Conservation (phyloP, 37 sponge, comb jelly and placozoan species). For the Oopsacas minuta region DNA sequence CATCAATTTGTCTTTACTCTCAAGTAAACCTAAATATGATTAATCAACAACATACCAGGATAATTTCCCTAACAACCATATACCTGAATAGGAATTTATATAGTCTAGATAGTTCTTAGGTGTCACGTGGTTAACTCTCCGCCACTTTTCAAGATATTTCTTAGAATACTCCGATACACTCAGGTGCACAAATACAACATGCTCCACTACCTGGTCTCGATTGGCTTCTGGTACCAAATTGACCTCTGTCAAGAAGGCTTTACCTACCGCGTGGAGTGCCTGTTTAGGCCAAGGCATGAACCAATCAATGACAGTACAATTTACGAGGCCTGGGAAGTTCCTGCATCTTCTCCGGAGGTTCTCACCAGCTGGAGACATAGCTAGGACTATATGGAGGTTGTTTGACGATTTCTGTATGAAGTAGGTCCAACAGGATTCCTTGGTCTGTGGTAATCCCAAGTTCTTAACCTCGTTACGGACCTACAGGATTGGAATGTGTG, state of each 20-base stretch:
- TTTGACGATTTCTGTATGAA: constrained; percentile 78
- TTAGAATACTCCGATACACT: constrained; percentile 68
- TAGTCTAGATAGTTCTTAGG: constrained; percentile 99
- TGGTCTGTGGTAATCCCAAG: constrained; percentile 65
- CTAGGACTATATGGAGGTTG: constrained; percentile 91
- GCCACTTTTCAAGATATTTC: constrained; percentile 69
- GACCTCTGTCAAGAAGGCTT: constrained; percentile 80
- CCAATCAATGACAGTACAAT: constrained; percentile 93
- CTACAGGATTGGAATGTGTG: constrained; percentile 23
- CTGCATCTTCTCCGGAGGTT: constrained; percentile 83
- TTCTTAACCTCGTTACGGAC: constrained; percentile 80
- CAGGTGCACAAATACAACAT: constrained; percentile 87
- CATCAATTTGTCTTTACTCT: constrained; percentile 81
- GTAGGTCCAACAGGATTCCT: constrained; percentile 80
- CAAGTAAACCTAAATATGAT: constrained; percentile 34
- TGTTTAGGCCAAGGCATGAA: constrained; percentile 98
- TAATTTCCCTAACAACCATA: background rate
- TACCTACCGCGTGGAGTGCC: constrained; percentile 92
- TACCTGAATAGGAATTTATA: constrained; percentile 63
- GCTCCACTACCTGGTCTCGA: constrained; percentile 56
- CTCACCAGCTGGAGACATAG: constrained; percentile 95
- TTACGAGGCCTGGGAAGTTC: constrained; percentile 97
- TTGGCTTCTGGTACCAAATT: constrained; percentile 54
- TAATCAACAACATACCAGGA: background rate
- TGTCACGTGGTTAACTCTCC: constrained; percentile 93